These are phyloP conservation scores for Actinostola sp. DNA, from an alignment of 92 coral and sea anemone genomes.

Conservation along the genomic window DNA sequence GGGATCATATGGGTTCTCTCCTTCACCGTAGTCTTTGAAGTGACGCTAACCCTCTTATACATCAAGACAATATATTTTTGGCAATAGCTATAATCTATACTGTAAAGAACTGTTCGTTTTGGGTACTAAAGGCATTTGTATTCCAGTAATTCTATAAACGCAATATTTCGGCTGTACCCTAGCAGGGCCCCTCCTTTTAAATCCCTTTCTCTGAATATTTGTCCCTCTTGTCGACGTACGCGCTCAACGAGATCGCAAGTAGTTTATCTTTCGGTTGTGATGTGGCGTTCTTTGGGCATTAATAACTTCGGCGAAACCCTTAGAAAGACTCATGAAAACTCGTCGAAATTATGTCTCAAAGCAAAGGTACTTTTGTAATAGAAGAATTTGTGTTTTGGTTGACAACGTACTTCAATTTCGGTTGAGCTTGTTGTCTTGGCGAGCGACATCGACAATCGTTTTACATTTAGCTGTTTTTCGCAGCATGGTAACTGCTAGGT, in stretches of 20 bases:
- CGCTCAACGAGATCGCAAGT: conserved; percentile 31
- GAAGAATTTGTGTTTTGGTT: conserved; percentile 9
- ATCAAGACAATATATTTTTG: background rate
- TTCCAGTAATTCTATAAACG: background rate
- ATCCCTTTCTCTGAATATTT: conserved; percentile 37
- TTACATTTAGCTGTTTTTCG: background rate
- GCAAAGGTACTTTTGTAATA: conserved; percentile 55
- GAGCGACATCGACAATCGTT: background rate
- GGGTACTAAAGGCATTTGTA: background rate
- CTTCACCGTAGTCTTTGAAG: too few relatives aligned
- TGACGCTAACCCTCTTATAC: too few relatives aligned
- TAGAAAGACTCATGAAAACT: conserved; percentile 82
- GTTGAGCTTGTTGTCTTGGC: conserved; percentile 6
- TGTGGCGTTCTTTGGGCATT: conserved; percentile 38
- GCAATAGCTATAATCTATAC: background rate
- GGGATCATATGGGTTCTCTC: background rate
- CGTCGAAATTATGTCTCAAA: conserved; percentile 73
- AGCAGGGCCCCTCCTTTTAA: conserved; percentile 65
- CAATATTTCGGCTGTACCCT: conserved; percentile 17
- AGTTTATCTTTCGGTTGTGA: conserved; percentile 46
- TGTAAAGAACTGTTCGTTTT: background rate
- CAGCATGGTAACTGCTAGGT: background rate
- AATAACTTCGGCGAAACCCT: conserved; percentile 4
- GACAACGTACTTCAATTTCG: conserved; percentile 13
- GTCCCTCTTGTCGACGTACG: conserved; percentile 33